Evolutionary conservation across 2,113 vertebrate species (phyloP).

Genomic region (Crotalus helleri): DNA sequence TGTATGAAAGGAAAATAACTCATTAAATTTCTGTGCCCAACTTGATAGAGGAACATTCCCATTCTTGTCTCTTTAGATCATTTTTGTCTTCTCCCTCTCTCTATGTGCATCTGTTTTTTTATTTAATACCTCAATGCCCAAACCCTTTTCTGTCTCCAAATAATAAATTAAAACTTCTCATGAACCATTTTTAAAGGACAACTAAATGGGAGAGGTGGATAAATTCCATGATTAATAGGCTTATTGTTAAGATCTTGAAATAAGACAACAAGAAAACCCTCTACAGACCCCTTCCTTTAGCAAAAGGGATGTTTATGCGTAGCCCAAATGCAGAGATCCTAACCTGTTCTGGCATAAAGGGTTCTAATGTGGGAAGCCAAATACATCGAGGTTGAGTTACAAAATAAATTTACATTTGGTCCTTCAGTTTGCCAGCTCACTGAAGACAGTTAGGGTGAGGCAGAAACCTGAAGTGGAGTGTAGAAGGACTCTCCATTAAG

Average conservation of each 20-base stretch:
- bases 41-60: not conserved
- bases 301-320: not conserved
- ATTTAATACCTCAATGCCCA: not conserved
- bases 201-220: not conserved
- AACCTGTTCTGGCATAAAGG: not conserved
- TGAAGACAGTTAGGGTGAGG: not conserved
- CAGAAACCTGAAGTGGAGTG: not conserved
- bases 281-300: not conserved
- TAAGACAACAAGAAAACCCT: not conserved
- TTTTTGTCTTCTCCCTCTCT: not conserved
- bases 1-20: not conserved
- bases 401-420: not conserved
- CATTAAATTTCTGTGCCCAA: not conserved
- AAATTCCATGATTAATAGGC: not conserved
- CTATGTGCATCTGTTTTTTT: not conserved
- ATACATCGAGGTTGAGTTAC: not conserved
- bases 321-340: not conserved
- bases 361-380: not conserved
- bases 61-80: not conserved
- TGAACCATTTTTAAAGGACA: constrained; percentile 14
- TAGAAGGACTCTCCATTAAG: not conserved
- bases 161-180: not conserved
- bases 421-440: not conserved
- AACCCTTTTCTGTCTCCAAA: fast-evolving
- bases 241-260: not conserved